These are phyloP conservation scores for Cheilinus undulatus DNA, from an alignment of 2,113 vertebrate species.

Conservation along the genomic window DNA sequence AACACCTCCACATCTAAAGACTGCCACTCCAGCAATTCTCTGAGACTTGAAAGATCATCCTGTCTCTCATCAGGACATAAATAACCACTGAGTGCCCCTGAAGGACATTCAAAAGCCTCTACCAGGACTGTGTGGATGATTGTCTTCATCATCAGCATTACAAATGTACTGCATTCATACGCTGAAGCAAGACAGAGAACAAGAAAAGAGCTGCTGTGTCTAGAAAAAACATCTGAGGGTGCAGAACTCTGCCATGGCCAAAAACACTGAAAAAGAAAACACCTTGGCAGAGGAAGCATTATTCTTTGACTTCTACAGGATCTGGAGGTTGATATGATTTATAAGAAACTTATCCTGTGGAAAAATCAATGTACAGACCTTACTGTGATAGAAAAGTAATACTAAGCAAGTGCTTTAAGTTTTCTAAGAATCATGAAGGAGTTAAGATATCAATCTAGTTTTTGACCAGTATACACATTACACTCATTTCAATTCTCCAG, in stretches of 20 bases:
- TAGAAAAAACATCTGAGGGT: too few relatives aligned
- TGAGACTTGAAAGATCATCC: conserved; percentile 1
- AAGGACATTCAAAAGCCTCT: conserved; percentile 14
- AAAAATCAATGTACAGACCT: too few relatives aligned
- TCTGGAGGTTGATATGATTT: neutral
- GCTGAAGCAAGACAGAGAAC: neutral
- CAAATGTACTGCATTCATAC: neutral
- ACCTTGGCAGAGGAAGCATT: neutral
- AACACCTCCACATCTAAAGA: conserved; percentile 29
- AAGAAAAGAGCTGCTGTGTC: neutral
- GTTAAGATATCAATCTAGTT: too few relatives aligned
- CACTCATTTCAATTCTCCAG: too few relatives aligned
- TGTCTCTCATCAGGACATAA: conserved; percentile 11
- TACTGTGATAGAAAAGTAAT: too few relatives aligned
- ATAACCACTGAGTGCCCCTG: conserved; percentile 15
- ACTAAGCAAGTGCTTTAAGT: too few relatives aligned
- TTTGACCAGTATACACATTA: too few relatives aligned
- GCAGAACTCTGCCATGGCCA: neutral
- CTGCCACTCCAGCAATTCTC: conserved; percentile 4
- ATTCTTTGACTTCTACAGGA: too few relatives aligned
- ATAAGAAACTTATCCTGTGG: neutral
- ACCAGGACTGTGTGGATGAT: neutral
- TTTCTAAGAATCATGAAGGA: too few relatives aligned
- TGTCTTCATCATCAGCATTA: conserved; percentile 7
- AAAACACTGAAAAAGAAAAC: neutral